Conservation (phyloP, 1,140 invertebrate species). For the Atta colombica region DNA sequence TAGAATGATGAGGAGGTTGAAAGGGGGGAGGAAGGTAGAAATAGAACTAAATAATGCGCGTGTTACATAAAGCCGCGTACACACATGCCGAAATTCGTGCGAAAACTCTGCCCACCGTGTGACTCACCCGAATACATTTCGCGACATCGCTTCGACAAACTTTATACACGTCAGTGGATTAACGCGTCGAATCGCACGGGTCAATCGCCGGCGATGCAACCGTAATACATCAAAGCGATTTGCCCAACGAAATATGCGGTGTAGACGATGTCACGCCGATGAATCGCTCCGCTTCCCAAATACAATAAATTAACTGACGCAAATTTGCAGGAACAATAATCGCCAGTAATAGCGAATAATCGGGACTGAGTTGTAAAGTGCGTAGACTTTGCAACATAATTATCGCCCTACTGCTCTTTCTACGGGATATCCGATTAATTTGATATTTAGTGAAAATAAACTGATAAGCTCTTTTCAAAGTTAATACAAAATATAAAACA, state of each 20-base stretch:
- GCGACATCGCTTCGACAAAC: conserved; percentile 49
- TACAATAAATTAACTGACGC: conserved; percentile 40
- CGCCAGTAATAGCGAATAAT: conserved; percentile 14
- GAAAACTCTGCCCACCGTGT: not conserved
- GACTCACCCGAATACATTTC: conserved; percentile 35
- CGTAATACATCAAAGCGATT: conserved; percentile 51
- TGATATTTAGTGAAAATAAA: not conserved
- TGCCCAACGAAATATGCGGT: conserved; percentile 29
- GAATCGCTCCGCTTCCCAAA: not conserved
- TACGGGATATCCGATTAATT: too few relatives aligned
- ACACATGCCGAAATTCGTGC: conserved; percentile 46
- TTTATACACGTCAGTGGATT: conserved; percentile 57
- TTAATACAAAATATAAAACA: not conserved
- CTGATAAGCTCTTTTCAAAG: too few relatives aligned
- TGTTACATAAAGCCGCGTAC: conserved; percentile 58
- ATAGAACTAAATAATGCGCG: conserved; percentile 51
- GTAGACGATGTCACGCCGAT: not conserved
- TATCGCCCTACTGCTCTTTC: not conserved
- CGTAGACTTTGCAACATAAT: not conserved
- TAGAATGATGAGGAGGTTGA: not conserved
- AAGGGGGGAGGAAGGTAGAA: not conserved
- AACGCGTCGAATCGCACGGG: conserved; percentile 37
- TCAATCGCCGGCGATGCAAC: conserved; percentile 55
- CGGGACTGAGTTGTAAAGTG: not conserved
- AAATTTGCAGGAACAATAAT: conserved; percentile 49